Evolutionary conservation across 2,797 vertebrate genomes (phyloP), one percentile per base, ranked within the genome.

Genomic region (Zenarchopterus dispar): DNA sequence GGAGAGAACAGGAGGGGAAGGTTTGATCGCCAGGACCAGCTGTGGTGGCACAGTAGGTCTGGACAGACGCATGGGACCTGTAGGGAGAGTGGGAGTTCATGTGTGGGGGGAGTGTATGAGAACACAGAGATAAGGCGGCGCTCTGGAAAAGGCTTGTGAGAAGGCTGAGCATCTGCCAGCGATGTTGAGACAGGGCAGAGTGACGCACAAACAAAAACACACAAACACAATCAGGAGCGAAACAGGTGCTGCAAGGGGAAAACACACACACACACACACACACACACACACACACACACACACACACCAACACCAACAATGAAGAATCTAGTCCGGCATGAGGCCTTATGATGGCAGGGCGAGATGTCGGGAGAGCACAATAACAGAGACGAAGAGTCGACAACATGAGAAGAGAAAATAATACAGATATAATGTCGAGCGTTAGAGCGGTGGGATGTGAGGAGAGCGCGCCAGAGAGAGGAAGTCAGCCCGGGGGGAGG

Each of bases 121-220:
- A 70, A 82, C 77, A 59, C 53, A 67, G 67, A 86, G 87, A 89
- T 87, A 88, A 89, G 80, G 77, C 80, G 77, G 73, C 63, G 64
- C 79, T 79, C 65, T 77, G 73, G 75, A 15, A 87, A 70, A 73
- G 67, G 82, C 69, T 81, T 80, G 77, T 66, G 78, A 80, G 74
- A 67, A 70, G 61, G 77, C 63, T 24, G 62, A 63, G 78, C 70
- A 73, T 84, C 74, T 65, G 70, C 75, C 65, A 41, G 74, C 65
- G 60, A 75, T 77, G 77, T 62, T 52, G 73, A 77, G 67, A 74
- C 75, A 65, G 56, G 49, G 49, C 58, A 74, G 68, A 56, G 56
- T 60, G 73, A 71, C 43, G 33, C 63, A 57, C 58, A 74, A 19
- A 67, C 63, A 57, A 56, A 74, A 19, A 67, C 63, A 66, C 56